Conservation (phyloP, 2,888 invertebrate species). For the Parapristionchus giblindavisi region DNA sequence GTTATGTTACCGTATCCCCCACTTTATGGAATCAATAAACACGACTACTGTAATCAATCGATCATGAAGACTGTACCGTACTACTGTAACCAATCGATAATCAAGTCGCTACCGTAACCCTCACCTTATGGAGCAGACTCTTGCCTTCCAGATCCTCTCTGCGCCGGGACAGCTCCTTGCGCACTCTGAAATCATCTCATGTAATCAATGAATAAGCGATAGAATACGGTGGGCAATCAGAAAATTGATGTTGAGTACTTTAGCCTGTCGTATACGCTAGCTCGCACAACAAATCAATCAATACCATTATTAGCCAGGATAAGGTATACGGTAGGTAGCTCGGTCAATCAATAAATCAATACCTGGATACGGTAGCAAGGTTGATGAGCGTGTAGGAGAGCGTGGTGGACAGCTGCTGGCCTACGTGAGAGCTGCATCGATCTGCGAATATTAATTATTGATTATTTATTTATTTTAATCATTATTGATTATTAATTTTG, state of each 20-base stretch:
- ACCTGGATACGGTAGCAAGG: slow-evolving; percentile 21
- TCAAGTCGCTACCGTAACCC: not conserved
- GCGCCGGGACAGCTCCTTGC: slow-evolving; percentile 26
- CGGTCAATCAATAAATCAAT: not conserved
- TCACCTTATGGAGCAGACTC: slow-evolving; percentile 29
- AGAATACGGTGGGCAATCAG: no score
- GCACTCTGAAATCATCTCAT: no score
- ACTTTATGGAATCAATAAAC: not conserved
- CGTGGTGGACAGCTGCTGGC: slow-evolving; percentile 6
- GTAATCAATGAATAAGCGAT: no score
- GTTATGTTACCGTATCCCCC: not conserved
- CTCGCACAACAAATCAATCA: no score
- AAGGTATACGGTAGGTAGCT: no score
- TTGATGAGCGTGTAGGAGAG: slow-evolving; percentile 34
- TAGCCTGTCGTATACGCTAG: no score
- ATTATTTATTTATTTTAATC: no score
- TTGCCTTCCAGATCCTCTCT: slow-evolving; percentile 12
- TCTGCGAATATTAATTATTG: no score
- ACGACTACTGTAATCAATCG: not conserved
- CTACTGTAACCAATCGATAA: not conserved
- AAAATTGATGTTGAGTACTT: no score
- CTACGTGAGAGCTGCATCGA: no score
- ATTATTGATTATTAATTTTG: no score
- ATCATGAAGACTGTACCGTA: not conserved
- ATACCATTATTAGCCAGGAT: no score